Conservation (phyloP, 2,797 vertebrate species). For the Onychomys leucogaster region DNA sequence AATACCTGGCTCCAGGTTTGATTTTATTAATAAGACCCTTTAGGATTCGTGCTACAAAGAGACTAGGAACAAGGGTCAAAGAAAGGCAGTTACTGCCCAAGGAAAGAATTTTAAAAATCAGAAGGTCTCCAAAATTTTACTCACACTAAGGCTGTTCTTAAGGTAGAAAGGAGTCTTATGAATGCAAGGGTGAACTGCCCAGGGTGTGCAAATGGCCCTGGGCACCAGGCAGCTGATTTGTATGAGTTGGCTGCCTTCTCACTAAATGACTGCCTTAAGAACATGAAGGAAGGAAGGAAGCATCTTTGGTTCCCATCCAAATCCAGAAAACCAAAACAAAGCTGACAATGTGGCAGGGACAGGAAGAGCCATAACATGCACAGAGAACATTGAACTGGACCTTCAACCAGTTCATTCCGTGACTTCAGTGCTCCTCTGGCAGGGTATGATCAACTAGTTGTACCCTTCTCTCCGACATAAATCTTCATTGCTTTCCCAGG, state of each 20-base stretch:
- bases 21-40: too few relatives aligned
- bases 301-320: neutral
- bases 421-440: constrained; percentile 26
- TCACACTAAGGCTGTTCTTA: neutral
- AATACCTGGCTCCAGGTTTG: too few relatives aligned
- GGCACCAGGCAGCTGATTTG: neutral
- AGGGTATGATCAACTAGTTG: neutral
- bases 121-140: neutral
- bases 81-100: neutral
- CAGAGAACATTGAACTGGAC: neutral
- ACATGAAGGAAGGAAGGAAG: neutral
- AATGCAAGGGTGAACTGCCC: neutral
- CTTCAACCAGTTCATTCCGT: neutral
- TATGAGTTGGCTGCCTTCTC: neutral
- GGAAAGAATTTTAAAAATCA: neutral
- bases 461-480: constrained; percentile 4
- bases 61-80: too few relatives aligned
- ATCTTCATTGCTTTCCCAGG: constrained; percentile 68
- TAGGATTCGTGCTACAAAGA: too few relatives aligned
- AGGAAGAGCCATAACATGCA: neutral
- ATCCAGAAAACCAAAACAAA: neutral
- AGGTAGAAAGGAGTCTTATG: neutral
- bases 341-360: neutral
- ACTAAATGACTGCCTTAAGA: neutral
- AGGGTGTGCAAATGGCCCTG: neutral